Evolutionary conservation across 2,797 vertebrate genomes (phyloP).

Genomic region (Tiaroga cobitis): DNA sequence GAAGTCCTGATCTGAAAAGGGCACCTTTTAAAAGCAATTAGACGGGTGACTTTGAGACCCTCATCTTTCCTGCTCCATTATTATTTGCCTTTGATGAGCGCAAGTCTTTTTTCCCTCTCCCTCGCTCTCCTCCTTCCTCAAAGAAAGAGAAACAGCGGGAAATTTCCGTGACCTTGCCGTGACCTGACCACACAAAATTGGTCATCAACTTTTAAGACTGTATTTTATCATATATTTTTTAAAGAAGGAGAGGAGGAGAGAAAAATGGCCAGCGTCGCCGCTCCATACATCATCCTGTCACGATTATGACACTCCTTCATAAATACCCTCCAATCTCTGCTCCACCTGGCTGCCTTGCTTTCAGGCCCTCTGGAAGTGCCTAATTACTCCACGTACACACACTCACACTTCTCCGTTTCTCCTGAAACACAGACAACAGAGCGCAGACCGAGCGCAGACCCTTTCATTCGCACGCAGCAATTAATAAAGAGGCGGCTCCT

Average conservation of each 20-base stretch:
- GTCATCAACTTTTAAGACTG: slow-evolving; percentile 78
- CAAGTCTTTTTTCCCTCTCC: slow-evolving; percentile 5
- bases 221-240: slow-evolving; percentile 81
- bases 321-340: slow-evolving; percentile 83
- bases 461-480: slow-evolving; percentile 68
- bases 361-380: slow-evolving; percentile 70
- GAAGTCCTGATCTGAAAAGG: slow-evolving; percentile 75
- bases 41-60: slow-evolving; percentile 78
- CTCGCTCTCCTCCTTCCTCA: slow-evolving; percentile 35
- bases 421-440: slow-evolving; percentile 52
- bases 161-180: slow-evolving; percentile 72
- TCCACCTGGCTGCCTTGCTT: slow-evolving; percentile 81
- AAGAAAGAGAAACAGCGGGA: slow-evolving; percentile 61
- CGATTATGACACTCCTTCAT: slow-evolving; percentile 87
- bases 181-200: slow-evolving; percentile 81
- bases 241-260: slow-evolving; percentile 62
- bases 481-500: slow-evolving; percentile 79
- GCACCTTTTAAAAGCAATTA: slow-evolving; percentile 81
- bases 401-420: slow-evolving; percentile 29
- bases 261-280: slow-evolving; percentile 63
- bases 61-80: slow-evolving; percentile 40
- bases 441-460: slow-evolving; percentile 42
- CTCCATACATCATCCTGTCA: slow-evolving; percentile 88
- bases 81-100: slow-evolving; percentile 30
- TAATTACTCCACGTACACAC: slow-evolving; percentile 67